Evolutionary conservation across 2,888 invertebrate genomes (phyloP).

Genomic region (Linyphia triangularis): DNA sequence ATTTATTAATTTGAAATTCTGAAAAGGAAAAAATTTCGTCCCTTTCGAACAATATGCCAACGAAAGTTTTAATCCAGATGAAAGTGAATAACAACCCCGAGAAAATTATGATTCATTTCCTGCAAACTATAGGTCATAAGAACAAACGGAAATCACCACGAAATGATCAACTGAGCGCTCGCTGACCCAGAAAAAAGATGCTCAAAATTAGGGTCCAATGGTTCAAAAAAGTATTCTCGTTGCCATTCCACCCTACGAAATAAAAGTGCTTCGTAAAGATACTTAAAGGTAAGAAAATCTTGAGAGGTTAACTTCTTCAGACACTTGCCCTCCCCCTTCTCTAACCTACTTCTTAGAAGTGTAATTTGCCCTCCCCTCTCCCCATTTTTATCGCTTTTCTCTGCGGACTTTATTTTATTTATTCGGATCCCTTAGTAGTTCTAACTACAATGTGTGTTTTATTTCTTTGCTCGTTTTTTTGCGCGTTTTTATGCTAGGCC

Average conservation of each 20-base stretch:
- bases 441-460: slow-evolving; percentile 29
- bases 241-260: slow-evolving; percentile 53
- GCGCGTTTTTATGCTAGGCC: slow-evolving; percentile 40
- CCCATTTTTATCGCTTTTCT: slow-evolving; percentile 52
- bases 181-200: slow-evolving; percentile 35
- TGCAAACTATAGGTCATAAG: no score
- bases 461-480: neutral
- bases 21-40: no score
- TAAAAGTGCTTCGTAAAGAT: slow-evolving; percentile 68
- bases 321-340: slow-evolving; percentile 1
- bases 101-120: no score
- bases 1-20: no score
- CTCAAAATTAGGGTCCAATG: slow-evolving; percentile 47
- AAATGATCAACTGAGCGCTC: slow-evolving; percentile 14
- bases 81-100: no score
- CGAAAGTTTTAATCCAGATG: no score
- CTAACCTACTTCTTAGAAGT: slow-evolving; percentile 51
- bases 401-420: slow-evolving; percentile 49
- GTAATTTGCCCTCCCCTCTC: slow-evolving; percentile 33
- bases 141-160: neutral
- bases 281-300: slow-evolving; percentile 51
- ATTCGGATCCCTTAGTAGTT: slow-evolving; percentile 35
- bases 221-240: slow-evolving; percentile 40
- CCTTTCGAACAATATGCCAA: no score
- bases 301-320: slow-evolving; percentile 63